Conservation (phyloP, 2,113 vertebrate species). For the Collichthys lucidus region DNA sequence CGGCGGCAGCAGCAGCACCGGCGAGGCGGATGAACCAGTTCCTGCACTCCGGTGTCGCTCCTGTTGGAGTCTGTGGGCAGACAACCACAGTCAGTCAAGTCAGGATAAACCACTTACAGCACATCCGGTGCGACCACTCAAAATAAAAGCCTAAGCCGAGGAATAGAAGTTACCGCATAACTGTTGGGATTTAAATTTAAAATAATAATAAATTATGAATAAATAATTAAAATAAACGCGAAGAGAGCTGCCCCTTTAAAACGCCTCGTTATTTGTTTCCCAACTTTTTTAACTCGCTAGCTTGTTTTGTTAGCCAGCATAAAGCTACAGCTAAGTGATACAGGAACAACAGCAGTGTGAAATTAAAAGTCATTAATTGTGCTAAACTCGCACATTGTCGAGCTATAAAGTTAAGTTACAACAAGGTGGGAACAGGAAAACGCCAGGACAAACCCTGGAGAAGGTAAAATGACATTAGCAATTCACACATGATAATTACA, state of each 20-base stretch:
- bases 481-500: not conserved
- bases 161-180: no score
- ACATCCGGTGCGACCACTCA: slow-evolving; percentile 33
- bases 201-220: no score
- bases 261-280: no score
- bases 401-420: no score
- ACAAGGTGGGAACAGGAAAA: not conserved
- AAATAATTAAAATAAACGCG: no score
- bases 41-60: slow-evolving; percentile 57
- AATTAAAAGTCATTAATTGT: not conserved
- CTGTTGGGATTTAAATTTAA: not conserved
- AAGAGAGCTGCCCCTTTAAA: no score
- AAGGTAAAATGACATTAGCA: not conserved
- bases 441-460: not conserved
- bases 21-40: slow-evolving; percentile 40
- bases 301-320: not conserved
- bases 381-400: no score
- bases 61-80: slow-evolving; percentile 37
- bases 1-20: slow-evolving; percentile 70
- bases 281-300: no score
- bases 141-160: slow-evolving; percentile 37
- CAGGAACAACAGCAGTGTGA: not conserved
- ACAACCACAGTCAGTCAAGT: slow-evolving; percentile 32
- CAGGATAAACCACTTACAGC: fast-evolving
- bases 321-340: not conserved